Base-by-base conservation (phyloP, 2,797 vertebrate genomes). In the Benthosema pterotum region DNA sequence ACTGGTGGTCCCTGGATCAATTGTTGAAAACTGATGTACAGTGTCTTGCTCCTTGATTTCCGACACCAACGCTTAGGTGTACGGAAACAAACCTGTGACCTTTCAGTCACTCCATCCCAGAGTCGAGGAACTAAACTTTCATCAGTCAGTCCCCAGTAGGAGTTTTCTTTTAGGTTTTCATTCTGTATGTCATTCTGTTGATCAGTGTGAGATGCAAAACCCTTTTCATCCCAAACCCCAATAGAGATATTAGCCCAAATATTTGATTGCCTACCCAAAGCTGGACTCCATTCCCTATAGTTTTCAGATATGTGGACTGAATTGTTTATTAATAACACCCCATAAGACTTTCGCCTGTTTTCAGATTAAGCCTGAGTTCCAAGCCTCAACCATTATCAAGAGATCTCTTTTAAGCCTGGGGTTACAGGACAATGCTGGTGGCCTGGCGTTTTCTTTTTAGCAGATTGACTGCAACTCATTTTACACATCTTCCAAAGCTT, bases 71-170 rank as follows among this genome's bases (percentile, higher is more conserved):
- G 5, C 8, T 32, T 32, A 6, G 32, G 32, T 38, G 32, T 38
- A 2, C n/a, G 8, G 32, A 38, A 38, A 38, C 1, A 1, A 38
- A 38, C 32, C 8, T 38, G 32, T 38, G 32, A 38, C 32, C 32
- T 38, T 38, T 38, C 32, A 38, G 32, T 38, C 32, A 38, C 32
- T 38, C 32, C 32, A 38, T 2, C 32, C 32, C 32, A 11, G 32
- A 38, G 32, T 60, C 58, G 64, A 52, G 67, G 60, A 62, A 22
- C 63, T 56, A 62, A 28, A 32, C 32, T 32, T 69, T 65, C 63
- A 56, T 79, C 64, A 79, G 63, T 83, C 75, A 74, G 72, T 60
- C 57, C 52, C 45, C 25, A 16, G 18, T 16, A 64, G 57, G 6
- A 56, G 67, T 57, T 78, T 63, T 62, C 57, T 63, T 42, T 17